A percentile compares a stretch with the other conserved stretches of the same genome.
Conservation (phyloP, 2,888 invertebrate genomes). For the Ceraclea dissimilis region DNA sequence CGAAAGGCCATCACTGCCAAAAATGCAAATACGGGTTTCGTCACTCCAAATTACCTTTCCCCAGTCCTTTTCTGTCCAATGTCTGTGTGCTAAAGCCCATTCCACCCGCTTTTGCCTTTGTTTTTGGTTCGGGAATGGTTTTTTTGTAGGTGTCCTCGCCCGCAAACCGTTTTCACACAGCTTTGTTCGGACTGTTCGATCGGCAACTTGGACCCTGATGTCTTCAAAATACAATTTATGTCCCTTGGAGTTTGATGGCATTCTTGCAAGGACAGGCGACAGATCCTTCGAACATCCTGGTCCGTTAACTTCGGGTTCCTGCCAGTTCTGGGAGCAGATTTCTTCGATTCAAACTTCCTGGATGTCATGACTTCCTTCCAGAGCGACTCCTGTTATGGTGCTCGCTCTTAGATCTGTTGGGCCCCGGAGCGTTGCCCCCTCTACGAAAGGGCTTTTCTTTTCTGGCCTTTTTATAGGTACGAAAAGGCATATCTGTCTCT, state of each 20-base stretch:
- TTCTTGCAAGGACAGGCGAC: too few species aligned
- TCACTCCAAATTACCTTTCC: background rate
- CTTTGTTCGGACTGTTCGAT: background rate
- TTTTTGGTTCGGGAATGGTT: background rate
- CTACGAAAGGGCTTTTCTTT: too few species aligned
- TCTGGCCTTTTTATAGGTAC: too few species aligned
- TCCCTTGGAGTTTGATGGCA: background rate
- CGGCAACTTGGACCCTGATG: slow-evolving; percentile 1
- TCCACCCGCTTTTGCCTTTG: background rate
- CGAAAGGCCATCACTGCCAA: background rate
- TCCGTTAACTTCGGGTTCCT: too few species aligned
- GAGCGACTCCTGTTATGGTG: too few species aligned
- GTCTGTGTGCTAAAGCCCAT: background rate
- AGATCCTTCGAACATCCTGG: too few species aligned
- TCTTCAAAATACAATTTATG: background rate
- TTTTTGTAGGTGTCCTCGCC: background rate
- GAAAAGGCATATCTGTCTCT: too few species aligned
- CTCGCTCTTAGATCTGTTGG: too few species aligned
- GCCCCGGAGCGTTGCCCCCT: too few species aligned
- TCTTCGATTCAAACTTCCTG: too few species aligned
- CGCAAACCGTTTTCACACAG: background rate
- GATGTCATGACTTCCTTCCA: too few species aligned
- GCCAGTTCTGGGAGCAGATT: too few species aligned
- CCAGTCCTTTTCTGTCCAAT: background rate
- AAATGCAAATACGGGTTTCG: background rate